Evolutionary conservation across 1,140 invertebrate species (phyloP), one percentile per base, ranked within the genome.

Genomic region (Aricia agestis): DNA sequence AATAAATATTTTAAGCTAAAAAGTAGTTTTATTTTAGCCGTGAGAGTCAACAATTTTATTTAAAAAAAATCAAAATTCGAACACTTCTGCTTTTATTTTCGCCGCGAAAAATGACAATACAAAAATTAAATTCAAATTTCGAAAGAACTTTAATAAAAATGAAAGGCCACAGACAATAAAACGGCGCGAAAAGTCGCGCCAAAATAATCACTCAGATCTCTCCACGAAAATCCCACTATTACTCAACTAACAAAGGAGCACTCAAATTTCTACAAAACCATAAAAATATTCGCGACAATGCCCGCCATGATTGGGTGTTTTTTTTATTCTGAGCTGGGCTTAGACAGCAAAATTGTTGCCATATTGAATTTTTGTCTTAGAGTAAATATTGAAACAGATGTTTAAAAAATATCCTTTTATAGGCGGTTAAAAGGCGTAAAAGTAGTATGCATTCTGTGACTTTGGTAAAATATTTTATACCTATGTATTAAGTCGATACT

Each of bases 311-410:
- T 75, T 74, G 67, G 68, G 63, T 68, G 17, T 61, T 70, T 74
- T 78, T 78, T 79, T 79, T 79, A 75, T 79, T 79, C 71, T 71
- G 70, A 63, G 32, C 68, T 45, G 52, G 69, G 72, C 72, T 78
- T 67, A 76, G 72, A 69, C 74, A 61, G 63, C 72, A 72, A 85
- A 74, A 85, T 84, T 76, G 73, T 68, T 74, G 71, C 79, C 84
- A 83, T 86, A 86, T 85, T 86, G 78, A 75, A 78, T 69, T 78
- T 82, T 88, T 81, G n/a, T 72, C 74, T 19, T 59, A 6, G 45
- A 52, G 13, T 52, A 52, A 52, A 52, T 3, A 52, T 52, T 3
- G 45, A 13, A 13, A 52, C 9, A 52, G 45, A 52, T 4, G 25
- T 42, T 42, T 42, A 42, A 42, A 9, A 42, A 7, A 25, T 2